Conservation (phyloP, 2,113 vertebrate species). For the Australoheros scitulus region DNA sequence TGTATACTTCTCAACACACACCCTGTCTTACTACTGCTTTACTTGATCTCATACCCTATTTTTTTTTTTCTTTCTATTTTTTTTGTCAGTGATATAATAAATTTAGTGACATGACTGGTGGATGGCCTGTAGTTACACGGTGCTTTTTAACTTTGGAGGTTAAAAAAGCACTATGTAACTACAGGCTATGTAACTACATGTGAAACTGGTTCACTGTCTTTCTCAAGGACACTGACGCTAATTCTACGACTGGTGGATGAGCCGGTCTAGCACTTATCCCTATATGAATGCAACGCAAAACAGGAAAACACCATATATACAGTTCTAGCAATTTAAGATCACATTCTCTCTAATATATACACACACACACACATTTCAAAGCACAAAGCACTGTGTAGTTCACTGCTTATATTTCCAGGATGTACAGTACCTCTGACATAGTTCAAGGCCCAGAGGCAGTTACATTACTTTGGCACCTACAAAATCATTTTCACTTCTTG, state of each 20-base stretch:
- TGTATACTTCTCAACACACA: constrained; percentile 21
- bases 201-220: neutral
- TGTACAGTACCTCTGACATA: neutral
- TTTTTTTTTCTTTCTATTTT: constrained; percentile 25
- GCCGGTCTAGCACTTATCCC: neutral
- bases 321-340: neutral
- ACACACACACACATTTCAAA: neutral
- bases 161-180: no score
- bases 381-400: neutral
- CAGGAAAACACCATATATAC: neutral
- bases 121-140: neutral
- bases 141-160: neutral
- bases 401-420: neutral
- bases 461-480: constrained; percentile 24
- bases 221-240: neutral
- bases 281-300: neutral
- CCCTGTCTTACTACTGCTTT: neutral
- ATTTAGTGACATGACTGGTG: constrained; percentile 60
- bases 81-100: constrained; percentile 59
- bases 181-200: no score
- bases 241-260: neutral
- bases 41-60: neutral
- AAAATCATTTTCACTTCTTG: constrained; percentile 26
- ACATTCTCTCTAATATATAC: neutral
- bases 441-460: constrained; percentile 5